phyloP scores from a whole-genome alignment of 1,140 invertebrate genomes.

The Potamilus streckersoni region DNA sequence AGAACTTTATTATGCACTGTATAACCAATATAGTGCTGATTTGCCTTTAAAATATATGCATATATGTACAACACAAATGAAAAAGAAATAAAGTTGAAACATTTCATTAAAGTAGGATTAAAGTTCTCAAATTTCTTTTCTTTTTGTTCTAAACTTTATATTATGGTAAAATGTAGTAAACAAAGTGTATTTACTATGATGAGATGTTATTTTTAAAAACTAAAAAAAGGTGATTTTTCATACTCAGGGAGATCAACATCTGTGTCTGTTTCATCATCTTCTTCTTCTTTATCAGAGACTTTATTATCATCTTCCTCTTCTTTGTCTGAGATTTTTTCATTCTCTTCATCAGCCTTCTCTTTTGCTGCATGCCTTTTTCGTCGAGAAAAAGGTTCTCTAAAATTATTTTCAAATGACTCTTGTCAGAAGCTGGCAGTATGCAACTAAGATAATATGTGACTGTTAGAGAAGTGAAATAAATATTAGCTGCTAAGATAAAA shows the following conservation, averaged over 20 bases:
- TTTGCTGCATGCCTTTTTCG: background rate
- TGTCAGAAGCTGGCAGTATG: too few species aligned
- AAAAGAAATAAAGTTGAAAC: background rate
- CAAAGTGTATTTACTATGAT: background rate
- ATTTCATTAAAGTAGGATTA: background rate
- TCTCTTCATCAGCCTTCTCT: conserved; percentile 15
- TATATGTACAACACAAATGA: background rate
- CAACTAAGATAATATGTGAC: too few species aligned
- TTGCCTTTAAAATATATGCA: too few species aligned
- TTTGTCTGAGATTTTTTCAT: conserved; percentile 10
- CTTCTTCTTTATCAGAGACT: conserved; percentile 17
- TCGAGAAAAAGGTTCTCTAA: too few species aligned
- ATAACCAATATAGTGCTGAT: too few species aligned
- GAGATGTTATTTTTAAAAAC: background rate
- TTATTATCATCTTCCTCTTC: conserved; percentile 32
- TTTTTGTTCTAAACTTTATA: background rate
- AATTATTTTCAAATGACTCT: too few species aligned
- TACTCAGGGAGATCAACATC: conserved; percentile 14
- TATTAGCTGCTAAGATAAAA: too few species aligned
- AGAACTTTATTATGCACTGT: too few species aligned
- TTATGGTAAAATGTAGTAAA: background rate
- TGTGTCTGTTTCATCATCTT: conserved; percentile 33
- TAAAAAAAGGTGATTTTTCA: background rate
- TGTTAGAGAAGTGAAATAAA: too few species aligned
- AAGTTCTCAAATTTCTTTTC: background rate